Conservation (phyloP, 37 sponge, comb jelly and placozoan genomes). For the Cliona cf. orientalis region DNA sequence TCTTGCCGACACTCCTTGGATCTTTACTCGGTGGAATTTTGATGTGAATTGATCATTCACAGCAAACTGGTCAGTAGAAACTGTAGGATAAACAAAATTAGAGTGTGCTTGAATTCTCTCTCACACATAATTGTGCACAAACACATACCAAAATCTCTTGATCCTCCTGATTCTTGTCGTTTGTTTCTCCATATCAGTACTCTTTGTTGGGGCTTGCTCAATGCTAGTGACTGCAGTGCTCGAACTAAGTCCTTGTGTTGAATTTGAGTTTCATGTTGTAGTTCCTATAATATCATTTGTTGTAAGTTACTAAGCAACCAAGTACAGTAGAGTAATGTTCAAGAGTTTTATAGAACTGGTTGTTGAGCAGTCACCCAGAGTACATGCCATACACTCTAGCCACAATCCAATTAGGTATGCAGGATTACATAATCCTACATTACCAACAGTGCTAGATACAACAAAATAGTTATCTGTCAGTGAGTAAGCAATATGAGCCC, state of each 20-base stretch:
- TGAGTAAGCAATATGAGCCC: too few relatives aligned
- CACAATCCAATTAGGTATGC: too few relatives aligned
- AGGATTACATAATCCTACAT: too few relatives aligned
- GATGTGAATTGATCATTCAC: constrained; percentile 97
- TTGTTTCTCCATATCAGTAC: constrained; percentile 65
- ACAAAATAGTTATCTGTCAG: too few relatives aligned
- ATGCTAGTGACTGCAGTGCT: constrained; percentile 92
- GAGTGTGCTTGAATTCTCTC: too few relatives aligned
- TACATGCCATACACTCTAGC: background rate
- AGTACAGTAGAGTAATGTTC: too few relatives aligned
- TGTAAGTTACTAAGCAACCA: background rate
- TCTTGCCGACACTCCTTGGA: constrained; percentile 91
- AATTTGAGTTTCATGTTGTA: constrained; percentile 76
- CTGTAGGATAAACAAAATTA: too few relatives aligned
- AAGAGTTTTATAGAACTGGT: too few relatives aligned
- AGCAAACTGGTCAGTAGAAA: constrained; percentile 79
- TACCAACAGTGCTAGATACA: too few relatives aligned
- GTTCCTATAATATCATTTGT: constrained; percentile 19
- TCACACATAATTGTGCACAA: too few relatives aligned
- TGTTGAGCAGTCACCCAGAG: background rate
- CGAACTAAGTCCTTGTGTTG: constrained; percentile 87
- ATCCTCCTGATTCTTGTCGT: constrained; percentile 24
- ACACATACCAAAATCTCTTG: constrained; percentile 68
- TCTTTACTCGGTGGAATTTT: constrained; percentile 93
- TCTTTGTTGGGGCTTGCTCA: constrained; percentile 87